These are phyloP conservation scores for Elaphurus davidianus DNA, from an alignment of 2,113 vertebrate genomes.

Conservation along the genomic window DNA sequence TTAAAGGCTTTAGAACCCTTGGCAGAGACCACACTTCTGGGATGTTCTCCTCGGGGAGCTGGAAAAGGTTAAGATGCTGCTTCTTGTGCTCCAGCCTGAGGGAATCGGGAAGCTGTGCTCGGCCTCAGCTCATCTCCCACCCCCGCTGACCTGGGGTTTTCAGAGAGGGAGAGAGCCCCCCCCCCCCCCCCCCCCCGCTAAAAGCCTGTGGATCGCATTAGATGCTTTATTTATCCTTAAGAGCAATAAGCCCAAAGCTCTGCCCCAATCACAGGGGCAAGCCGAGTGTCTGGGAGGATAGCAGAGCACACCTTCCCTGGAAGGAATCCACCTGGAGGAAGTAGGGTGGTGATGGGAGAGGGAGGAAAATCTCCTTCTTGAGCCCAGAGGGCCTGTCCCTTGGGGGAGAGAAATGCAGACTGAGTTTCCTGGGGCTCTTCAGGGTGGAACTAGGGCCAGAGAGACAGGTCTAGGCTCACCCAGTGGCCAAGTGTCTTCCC, in stretches of 20 bases:
- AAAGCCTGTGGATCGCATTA: slow-evolving; percentile 5
- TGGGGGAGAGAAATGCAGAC: neutral
- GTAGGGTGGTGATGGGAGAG: neutral
- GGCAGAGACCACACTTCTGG: slow-evolving; percentile 70
- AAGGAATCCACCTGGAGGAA: neutral
- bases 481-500: neutral
- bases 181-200: neutral
- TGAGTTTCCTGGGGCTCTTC: neutral
- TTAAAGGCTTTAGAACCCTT: slow-evolving; percentile 80
- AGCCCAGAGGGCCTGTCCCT: neutral
- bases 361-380: neutral
- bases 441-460: neutral
- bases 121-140: neutral
- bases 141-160: neutral
- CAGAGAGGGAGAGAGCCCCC: neutral
- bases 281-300: neutral
- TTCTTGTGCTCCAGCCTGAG: accelerated
- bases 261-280: neutral
- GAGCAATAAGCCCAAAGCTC: neutral
- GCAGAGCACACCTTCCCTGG: neutral
- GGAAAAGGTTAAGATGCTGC: slow-evolving; percentile 64
- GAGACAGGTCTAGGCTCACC: neutral
- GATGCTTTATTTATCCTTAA: slow-evolving; percentile 50
- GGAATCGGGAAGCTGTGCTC: neutral
- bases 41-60: slow-evolving; percentile 59